Base-by-base conservation (phyloP, 1,140 invertebrate species). In the Acromyrmex charruanus region DNA sequence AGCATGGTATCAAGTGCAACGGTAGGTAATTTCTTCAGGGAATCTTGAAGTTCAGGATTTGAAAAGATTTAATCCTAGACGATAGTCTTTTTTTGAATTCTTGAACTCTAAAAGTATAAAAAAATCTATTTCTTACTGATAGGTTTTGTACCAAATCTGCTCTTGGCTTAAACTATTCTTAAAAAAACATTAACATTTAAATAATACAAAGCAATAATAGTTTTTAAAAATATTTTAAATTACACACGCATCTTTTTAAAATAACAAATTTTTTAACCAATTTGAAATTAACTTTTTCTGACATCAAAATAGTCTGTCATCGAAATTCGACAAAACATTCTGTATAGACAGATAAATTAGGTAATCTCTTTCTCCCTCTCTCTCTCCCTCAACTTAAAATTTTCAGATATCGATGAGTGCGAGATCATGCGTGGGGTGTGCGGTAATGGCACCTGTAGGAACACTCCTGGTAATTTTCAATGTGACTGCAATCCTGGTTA, bases 401-500 rank as follows among this genome's bases (percentile, higher is more conserved):
- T 9, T 77, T 25, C 88, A 97, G 98, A 99, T 93, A 98, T 98
- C 92, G 97, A 99, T 93, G 98, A 99, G 94, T 99, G 98, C 93
- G 97, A 96, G 91, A 98, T 98, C 44, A 97, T 98, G 93, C 97
- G 96, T 87, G 97, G 97, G 61, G 97, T 98, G 25, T 99, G 98
- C 95, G 98, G 97, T 1, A 97, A 98, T 90, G 98, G 98, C 31
- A 97, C 97, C 10, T 99, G 98, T 94, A 96, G 96, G 82, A 98
- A 99, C 94, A 97, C 96, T 7, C 97, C 97, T 55, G 98, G 98
- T 9, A 96, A 97, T 91, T 99, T 98, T 94, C 96, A 96, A 18
- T 99, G 98, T 94, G 96, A 97, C 66, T 99, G 98, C 94, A 96
- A 97, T 88, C 95, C 96, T 61, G 98, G 98, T 3, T 98, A 97